A percentile compares a stretch with the other conserved stretches of the same genome.
Evolutionary conservation across 2,888 invertebrate species (phyloP).

Genomic region (Abrostola triplasia): DNA sequence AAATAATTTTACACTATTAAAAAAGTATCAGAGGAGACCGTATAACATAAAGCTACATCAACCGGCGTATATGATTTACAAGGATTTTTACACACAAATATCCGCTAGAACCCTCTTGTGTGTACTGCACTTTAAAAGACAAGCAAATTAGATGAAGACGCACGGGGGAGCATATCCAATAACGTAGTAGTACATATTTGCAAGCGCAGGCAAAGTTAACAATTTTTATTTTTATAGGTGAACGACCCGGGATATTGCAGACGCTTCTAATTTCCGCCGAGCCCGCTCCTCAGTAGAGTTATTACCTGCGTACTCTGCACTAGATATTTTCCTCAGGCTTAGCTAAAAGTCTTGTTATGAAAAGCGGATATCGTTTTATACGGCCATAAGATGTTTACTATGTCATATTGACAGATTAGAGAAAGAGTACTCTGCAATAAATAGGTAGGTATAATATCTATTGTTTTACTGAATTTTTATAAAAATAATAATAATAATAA

Average conservation of each 20-base stretch:
- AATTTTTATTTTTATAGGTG: slow-evolving; percentile 71
- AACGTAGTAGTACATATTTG: slow-evolving; percentile 46
- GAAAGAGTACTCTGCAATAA: no score
- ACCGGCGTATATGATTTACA: no score
- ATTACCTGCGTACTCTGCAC: slow-evolving; percentile 69
- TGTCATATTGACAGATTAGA: background rate
- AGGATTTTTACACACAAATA: no score
- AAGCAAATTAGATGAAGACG: slow-evolving; percentile 41
- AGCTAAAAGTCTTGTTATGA: slow-evolving; percentile 54
- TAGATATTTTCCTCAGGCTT: slow-evolving; percentile 65
- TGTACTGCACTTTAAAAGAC: background rate
- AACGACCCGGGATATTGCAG: slow-evolving; percentile 73
- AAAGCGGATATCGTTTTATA: slow-evolving; percentile 54
- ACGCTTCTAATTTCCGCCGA: slow-evolving; percentile 75
- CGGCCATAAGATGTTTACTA: background rate
- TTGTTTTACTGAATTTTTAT: no score
- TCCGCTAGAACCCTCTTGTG: background rate
- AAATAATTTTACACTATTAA: no score
- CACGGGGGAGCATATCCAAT: slow-evolving; percentile 44
- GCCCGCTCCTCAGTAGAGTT: slow-evolving; percentile 61
- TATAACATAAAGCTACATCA: no score
- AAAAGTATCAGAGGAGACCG: no score
- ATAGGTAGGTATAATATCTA: no score
- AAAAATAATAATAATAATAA: no score
- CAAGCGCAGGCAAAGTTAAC: slow-evolving; percentile 60